Evolutionary conservation across 2,888 invertebrate species (phyloP).

Genomic region (Drosophila kokeensis): DNA sequence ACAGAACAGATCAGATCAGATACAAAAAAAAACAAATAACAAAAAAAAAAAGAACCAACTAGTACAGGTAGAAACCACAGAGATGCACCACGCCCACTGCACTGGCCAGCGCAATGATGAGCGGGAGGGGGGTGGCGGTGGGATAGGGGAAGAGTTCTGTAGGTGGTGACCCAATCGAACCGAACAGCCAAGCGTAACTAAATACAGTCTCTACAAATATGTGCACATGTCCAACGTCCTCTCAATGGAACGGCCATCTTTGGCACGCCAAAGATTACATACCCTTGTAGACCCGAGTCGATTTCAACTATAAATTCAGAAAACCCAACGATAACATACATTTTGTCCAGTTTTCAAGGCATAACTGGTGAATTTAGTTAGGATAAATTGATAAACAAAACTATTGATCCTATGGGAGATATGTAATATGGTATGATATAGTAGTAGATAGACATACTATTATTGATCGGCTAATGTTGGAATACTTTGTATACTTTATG

Average conservation of each 20-base stretch:
- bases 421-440: background rate
- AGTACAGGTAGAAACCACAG: constrained; percentile 20
- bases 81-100: constrained; percentile 42
- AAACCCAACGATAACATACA: background rate
- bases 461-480: background rate
- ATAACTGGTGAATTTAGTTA: background rate
- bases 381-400: background rate
- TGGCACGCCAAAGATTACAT: background rate
- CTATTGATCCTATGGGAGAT: background rate
- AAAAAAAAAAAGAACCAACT: background rate
- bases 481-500: background rate
- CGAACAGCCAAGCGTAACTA: constrained; percentile 16
- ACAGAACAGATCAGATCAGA: background rate
- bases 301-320: background rate
- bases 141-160: background rate
- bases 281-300: background rate
- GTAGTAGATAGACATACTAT: background rate
- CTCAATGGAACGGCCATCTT: background rate
- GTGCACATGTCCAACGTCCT: background rate
- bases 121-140: too few relatives aligned
- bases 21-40: background rate
- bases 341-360: background rate
- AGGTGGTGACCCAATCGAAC: constrained; percentile 24
- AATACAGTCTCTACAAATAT: background rate
- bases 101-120: background rate